Percentiles rank a stretch among this genome's conserved stretches.
Evolutionary conservation across 2,888 invertebrate genomes (phyloP).

Genomic region (Blastobasis adustella): DNA sequence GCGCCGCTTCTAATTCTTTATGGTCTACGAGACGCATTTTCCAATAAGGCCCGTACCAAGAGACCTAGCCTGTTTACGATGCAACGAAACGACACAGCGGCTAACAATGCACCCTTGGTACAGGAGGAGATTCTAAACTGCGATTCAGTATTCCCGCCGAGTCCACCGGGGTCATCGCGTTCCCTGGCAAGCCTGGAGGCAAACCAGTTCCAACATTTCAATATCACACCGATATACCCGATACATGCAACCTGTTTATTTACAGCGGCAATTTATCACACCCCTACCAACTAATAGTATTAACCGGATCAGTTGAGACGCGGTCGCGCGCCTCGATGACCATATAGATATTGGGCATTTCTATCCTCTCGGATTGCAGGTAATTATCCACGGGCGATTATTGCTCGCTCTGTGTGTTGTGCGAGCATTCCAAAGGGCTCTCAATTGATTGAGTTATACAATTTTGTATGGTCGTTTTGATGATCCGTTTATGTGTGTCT

Average conservation of each 20-base stretch:
- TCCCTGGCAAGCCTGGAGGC: constrained; percentile 49
- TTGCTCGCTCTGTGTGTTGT: constrained; percentile 28
- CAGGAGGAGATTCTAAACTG: constrained; percentile 40
- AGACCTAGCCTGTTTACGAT: constrained; percentile 4
- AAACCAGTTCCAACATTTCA: constrained; percentile 70
- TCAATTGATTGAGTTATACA: constrained; percentile 15
- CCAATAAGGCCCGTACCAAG: constrained; percentile 11
- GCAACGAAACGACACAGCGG: background rate
- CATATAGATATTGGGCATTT: constrained; percentile 19
- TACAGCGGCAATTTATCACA: constrained; percentile 35
- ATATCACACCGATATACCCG: constrained; percentile 60
- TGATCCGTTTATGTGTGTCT: too few relatives aligned
- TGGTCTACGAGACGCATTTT: constrained; percentile 38
- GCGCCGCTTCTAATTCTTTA: constrained; percentile 63
- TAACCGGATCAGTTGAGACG: constrained; percentile 10
- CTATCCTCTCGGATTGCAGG: constrained; percentile 26
- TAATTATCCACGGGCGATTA: constrained; percentile 36
- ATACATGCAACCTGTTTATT: constrained; percentile 51
- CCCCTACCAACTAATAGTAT: constrained; percentile 16
- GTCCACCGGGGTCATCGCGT: constrained; percentile 57
- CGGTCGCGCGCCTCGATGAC: background rate
- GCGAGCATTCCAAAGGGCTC: constrained; percentile 19
- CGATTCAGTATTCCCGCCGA: constrained; percentile 59
- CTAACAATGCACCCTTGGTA: constrained; percentile 5
- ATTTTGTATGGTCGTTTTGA: too few relatives aligned